Evolutionary conservation across 2,113 vertebrate species (phyloP).

Genomic region (Hassar affinis): DNA sequence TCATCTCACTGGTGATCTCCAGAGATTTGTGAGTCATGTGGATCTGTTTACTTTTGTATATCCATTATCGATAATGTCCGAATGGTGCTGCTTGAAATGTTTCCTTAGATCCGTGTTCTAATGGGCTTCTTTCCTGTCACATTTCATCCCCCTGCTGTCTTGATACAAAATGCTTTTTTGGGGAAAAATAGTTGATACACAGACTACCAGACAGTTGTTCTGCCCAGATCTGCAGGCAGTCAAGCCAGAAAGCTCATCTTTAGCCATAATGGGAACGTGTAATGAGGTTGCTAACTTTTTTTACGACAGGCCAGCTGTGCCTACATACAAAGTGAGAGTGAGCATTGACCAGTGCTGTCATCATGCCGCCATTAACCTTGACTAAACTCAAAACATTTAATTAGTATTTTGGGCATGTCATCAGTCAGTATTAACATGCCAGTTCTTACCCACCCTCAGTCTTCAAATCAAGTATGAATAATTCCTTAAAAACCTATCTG

Average conservation of each 20-base stretch:
- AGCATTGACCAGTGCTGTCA: constrained; percentile 7
- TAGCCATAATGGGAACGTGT: constrained; percentile 13
- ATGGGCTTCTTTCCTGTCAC: constrained; percentile 10
- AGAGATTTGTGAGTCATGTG: constrained; percentile 1
- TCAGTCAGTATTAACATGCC: background rate
- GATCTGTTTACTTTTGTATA: background rate
- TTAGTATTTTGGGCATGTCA: background rate
- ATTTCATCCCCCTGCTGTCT: background rate
- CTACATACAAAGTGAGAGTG: background rate
- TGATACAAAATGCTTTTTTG: constrained; percentile 1
- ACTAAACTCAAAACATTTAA: background rate
- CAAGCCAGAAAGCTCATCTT: constrained; percentile 12
- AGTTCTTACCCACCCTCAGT: background rate
- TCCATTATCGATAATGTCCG: background rate
- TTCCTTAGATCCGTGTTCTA: background rate
- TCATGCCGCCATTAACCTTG: constrained; percentile 2
- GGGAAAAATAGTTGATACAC: constrained; percentile 4
- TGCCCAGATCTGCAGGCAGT: constrained; percentile 21
- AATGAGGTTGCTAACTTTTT: constrained; percentile 23
- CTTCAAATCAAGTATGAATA: background rate
- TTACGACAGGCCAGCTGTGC: constrained; percentile 20
- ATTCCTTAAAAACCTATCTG: background rate
- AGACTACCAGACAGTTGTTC: constrained; percentile 7
- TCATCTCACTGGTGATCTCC: background rate
- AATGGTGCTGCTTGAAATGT: background rate